phyloP scores from a whole-genome alignment of 2,113 vertebrate species.

The Electrona antarctica region DNA sequence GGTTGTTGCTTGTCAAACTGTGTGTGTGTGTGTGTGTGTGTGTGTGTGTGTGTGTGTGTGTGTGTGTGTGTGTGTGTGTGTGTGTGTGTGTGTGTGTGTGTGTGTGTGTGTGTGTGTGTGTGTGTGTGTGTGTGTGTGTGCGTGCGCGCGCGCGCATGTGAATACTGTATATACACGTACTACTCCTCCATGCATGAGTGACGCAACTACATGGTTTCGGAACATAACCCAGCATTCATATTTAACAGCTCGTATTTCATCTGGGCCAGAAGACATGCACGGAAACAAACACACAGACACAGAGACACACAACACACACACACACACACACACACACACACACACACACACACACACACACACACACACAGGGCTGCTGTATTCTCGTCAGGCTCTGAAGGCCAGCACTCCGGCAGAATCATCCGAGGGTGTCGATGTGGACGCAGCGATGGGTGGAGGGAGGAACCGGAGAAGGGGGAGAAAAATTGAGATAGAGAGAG shows the following conservation, averaged over 20 bases:
- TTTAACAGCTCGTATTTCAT: conserved; percentile 75
- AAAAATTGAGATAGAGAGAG: conserved; percentile 24
- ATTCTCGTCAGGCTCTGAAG: conserved; percentile 70
- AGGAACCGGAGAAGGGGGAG: conserved; percentile 17
- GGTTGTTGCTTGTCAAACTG: conserved; percentile 47
- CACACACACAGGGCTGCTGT: conserved; percentile 22
- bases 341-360: conserved; percentile 15
- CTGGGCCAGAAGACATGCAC: conserved; percentile 52
- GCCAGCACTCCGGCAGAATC: conserved; percentile 61
- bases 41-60: conserved; percentile 15
- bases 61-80: conserved; percentile 13
- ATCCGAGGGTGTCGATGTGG: conserved; percentile 62
- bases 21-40: conserved; percentile 13
- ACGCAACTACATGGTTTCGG: conserved; percentile 47
- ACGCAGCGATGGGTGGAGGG: conserved; percentile 38
- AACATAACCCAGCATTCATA: conserved; percentile 67
- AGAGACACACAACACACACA: conserved; percentile 1
- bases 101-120: no score
- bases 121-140: no score
- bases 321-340: conserved; percentile 32
- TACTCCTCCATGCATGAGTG: conserved; percentile 51
- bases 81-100: conserved; percentile 9
- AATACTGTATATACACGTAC: conserved; percentile 8
- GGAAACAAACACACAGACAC: conserved; percentile 1
- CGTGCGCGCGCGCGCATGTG: not conserved